Base-by-base conservation (phyloP, 2,888 invertebrate species). In the Acleris emargana region DNA sequence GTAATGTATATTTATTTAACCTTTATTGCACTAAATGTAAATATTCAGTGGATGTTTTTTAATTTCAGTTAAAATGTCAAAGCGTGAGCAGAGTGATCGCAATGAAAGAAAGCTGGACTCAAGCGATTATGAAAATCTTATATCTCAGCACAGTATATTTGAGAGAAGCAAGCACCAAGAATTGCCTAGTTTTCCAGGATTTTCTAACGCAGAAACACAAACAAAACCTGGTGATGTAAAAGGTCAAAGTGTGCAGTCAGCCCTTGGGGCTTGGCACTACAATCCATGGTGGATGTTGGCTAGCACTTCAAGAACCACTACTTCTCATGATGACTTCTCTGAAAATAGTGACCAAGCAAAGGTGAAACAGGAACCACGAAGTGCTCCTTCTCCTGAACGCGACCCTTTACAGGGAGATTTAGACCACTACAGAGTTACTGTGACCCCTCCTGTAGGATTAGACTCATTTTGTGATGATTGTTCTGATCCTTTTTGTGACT, bases 251-350 rank as follows among this genome's bases (percentile, higher is more conserved):
- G 84, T 84, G 25, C 92, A 92, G 61, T 76, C 90, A 32, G 85
- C 87, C 43, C 73, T 93, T 57, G 90, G 91, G 43, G 80, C 93
- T 63, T 93, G 93, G 93, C 93, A 92, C 71, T 93, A 93, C 72
- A 93, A 93, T 67, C 93, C 93, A 28, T 93, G 93, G 93, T 93
- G 93, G 93, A 93, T 93, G 93, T 81, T 93, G 38, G 93, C 93
- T 20, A 86, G 93, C 69, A 93, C 93, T 3, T 93, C 93, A 9
- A 82, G 92, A 53, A 88, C 83, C 76, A 82, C 88, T 59, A 88
- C 90, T 3, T 86, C 89, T 1, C 92, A 92, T 69, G 90, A 91
- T 70, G 91, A 92, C 67, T 93, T 84, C 73, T 84, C 88, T 25
- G 93, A 93, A 72, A 82, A 82, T 68, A 87, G 82, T 79, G 91